phyloP scores from a whole-genome alignment of 2,888 invertebrate genomes.

The Apodemia duryi region DNA sequence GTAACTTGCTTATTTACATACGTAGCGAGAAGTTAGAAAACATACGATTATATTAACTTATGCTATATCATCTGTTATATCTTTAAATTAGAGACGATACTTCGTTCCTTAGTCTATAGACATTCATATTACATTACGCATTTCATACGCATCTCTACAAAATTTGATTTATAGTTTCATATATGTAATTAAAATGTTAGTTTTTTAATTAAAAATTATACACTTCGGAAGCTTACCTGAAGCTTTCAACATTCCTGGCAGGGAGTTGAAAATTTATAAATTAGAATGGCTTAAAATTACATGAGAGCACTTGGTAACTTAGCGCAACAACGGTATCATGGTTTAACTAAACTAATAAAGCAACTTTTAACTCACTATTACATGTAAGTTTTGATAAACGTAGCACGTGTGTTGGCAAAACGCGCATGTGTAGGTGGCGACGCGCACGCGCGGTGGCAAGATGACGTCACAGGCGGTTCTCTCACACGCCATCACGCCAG shows the following conservation, averaged over 20 bases:
- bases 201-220: neutral
- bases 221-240: neutral
- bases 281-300: constrained; percentile 15
- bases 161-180: too few species aligned
- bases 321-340: constrained; percentile 30
- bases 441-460: constrained; percentile 31
- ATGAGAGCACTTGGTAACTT: constrained; percentile 20
- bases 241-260: constrained; percentile 3
- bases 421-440: constrained; percentile 31
- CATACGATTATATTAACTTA: too few species aligned
- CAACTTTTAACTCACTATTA: constrained; percentile 37
- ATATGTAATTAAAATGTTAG: neutral
- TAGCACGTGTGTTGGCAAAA: constrained; percentile 40
- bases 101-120: too few species aligned
- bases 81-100: too few species aligned
- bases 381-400: constrained; percentile 36
- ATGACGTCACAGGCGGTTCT: constrained; percentile 34
- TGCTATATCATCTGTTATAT: too few species aligned
- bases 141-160: too few species aligned
- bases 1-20: too few species aligned
- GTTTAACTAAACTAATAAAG: constrained; percentile 38
- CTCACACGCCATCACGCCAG: constrained; percentile 34
- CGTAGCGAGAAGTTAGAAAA: too few species aligned
- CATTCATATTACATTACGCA: too few species aligned
- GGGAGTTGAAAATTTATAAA: constrained; percentile 18